Evolutionary conservation across 2,888 invertebrate genomes (phyloP).

Genomic region (Fragum sueziense): DNA sequence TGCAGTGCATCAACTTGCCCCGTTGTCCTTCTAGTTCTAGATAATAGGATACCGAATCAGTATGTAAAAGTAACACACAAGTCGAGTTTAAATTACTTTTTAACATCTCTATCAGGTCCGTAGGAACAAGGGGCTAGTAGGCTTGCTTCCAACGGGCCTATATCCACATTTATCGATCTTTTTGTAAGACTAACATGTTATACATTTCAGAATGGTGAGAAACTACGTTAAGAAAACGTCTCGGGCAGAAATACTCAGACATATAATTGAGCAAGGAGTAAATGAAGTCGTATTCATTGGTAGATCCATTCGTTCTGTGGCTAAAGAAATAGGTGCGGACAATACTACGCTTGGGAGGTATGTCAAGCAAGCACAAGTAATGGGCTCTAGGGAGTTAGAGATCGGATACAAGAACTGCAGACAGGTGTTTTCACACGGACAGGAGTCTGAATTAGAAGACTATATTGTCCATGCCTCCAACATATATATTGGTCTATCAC

Average conservation of each 20-base stretch:
- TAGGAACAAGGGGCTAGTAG: background rate
- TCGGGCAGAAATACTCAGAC: slow-evolving; percentile 22
- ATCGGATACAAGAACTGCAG: slow-evolving; percentile 25
- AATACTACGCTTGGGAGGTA: slow-evolving; percentile 32
- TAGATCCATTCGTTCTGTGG: slow-evolving; percentile 39
- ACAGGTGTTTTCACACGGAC: slow-evolving; percentile 30
- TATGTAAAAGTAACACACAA: no score
- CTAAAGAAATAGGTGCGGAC: slow-evolving; percentile 32
- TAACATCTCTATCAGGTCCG: background rate
- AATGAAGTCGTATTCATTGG: slow-evolving; percentile 35
- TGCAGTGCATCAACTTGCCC: slow-evolving; percentile 15
- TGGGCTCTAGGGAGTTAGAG: slow-evolving; percentile 35
- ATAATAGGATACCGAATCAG: background rate
- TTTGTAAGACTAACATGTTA: background rate
- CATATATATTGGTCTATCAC: slow-evolving; percentile 46
- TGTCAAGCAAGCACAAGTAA: slow-evolving; percentile 34
- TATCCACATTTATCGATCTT: background rate
- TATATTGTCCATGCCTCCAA: slow-evolving; percentile 35
- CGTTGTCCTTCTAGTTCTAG: slow-evolving; percentile 1
- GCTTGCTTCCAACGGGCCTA: background rate
- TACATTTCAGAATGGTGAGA: slow-evolving; percentile 39
- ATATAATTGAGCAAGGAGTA: slow-evolving; percentile 26
- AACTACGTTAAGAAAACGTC: slow-evolving; percentile 25
- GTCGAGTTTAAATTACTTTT: no score
- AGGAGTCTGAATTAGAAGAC: slow-evolving; percentile 34